Evolutionary conservation across 92 coral and sea anemone species (phyloP).

Genomic region (Zoanthus sociatus): DNA sequence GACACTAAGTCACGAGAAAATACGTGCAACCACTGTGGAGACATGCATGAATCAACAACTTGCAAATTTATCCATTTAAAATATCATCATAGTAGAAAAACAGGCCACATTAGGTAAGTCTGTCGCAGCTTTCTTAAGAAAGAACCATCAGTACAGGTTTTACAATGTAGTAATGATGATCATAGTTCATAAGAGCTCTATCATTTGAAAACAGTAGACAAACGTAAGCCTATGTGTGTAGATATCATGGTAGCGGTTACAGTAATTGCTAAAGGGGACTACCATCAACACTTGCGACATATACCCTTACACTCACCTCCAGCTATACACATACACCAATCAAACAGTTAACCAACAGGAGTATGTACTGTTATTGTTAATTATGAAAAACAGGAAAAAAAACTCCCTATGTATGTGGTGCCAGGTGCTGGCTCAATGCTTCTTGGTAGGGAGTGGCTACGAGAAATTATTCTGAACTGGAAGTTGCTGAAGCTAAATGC

Average conservation of each 20-base stretch:
- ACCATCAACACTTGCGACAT: slow-evolving; percentile 8
- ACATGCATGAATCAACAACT: background rate
- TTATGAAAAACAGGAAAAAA: slow-evolving; percentile 6
- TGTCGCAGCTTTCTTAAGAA: background rate
- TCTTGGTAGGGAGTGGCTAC: slow-evolving; percentile 31
- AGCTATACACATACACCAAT: slow-evolving; percentile 69
- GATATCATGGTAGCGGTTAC: slow-evolving; percentile 61
- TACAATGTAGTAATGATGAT: slow-evolving; percentile 13
- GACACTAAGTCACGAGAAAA: background rate
- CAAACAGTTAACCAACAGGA: slow-evolving; percentile 57
- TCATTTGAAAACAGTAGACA: slow-evolving; percentile 33
- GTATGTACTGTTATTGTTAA: slow-evolving; percentile 2
- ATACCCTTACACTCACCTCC: slow-evolving; percentile 41
- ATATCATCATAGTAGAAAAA: background rate
- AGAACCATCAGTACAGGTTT: background rate
- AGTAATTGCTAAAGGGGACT: slow-evolving; percentile 35
- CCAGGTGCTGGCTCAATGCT: slow-evolving; percentile 12
- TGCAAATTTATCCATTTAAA: background rate
- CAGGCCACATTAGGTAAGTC: background rate
- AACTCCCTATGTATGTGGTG: slow-evolving; percentile 35
- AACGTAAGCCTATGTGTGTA: slow-evolving; percentile 50
- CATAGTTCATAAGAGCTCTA: background rate
- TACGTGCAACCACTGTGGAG: background rate
- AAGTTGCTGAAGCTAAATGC: background rate
- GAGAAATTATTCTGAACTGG: slow-evolving; percentile 36